Conservation (phyloP, 2,113 vertebrate genomes). For the Gopherus flavomarginatus region DNA sequence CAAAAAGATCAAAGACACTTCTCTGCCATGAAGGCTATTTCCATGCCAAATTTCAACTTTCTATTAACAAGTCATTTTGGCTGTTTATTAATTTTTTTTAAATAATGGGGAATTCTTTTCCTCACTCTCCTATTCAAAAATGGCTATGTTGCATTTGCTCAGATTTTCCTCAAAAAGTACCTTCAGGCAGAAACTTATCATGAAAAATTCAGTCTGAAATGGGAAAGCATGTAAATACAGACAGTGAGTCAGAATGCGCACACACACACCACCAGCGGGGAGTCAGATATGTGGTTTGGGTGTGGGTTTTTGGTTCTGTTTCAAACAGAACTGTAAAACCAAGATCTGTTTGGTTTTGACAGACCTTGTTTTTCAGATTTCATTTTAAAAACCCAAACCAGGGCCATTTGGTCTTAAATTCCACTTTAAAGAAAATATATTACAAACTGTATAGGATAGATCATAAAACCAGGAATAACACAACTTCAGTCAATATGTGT, state of each 20-base stretch:
- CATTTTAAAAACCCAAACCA: background rate
- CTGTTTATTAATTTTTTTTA: background rate
- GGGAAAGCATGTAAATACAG: background rate
- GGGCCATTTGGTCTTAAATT: background rate
- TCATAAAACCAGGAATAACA: background rate
- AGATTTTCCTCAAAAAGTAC: background rate
- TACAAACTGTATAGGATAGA: background rate
- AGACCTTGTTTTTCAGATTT: background rate
- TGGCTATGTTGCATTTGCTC: background rate
- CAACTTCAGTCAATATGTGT: background rate
- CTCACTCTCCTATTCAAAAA: background rate
- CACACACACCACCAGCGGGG: background rate
- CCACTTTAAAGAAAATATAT: background rate
- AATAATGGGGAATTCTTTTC: background rate
- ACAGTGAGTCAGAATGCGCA: background rate
- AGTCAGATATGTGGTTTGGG: background rate
- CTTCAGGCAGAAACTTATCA: background rate
- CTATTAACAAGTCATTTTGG: background rate
- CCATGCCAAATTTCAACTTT: background rate
- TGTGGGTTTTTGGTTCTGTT: background rate
- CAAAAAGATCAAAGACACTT: background rate
- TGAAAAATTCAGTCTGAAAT: background rate
- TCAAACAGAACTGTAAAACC: background rate
- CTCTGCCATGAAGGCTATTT: background rate
- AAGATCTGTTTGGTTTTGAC: background rate